phyloP scores from a whole-genome alignment of 2,797 vertebrate species.

The Melanotaenia boesemani region DNA sequence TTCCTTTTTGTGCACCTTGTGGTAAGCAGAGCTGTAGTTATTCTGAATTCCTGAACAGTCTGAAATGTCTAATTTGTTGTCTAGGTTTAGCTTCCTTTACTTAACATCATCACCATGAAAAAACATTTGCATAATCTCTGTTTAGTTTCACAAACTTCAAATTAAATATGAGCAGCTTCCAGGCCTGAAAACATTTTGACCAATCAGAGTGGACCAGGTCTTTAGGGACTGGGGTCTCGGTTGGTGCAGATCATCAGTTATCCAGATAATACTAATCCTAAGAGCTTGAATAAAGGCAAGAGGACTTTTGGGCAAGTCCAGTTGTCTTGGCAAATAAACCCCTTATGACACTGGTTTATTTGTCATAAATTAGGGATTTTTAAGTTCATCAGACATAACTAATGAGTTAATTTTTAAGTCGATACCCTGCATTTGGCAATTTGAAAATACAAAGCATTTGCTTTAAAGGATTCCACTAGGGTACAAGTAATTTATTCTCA shows the following conservation, averaged over 20 bases:
- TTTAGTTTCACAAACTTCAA: not conserved
- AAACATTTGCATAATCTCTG: not conserved
- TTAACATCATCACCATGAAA: not conserved
- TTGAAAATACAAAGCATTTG: constrained; percentile 7
- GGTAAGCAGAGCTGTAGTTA: no score
- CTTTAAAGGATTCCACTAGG: not conserved
- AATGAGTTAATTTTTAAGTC: not conserved
- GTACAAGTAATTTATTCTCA: not conserved
- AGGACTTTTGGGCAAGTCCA: no score
- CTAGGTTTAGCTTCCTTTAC: not conserved
- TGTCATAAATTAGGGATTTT: not conserved
- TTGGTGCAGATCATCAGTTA: no score
- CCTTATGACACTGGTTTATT: not conserved
- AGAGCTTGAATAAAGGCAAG: no score
- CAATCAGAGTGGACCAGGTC: no score
- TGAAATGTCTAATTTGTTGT: not conserved
- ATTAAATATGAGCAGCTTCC: not conserved
- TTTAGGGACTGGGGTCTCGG: no score
- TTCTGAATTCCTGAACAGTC: not conserved
- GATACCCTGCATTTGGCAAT: not conserved
- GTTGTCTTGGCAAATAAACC: no score
- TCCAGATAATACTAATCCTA: no score
- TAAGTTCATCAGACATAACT: not conserved
- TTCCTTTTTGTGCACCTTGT: no score
- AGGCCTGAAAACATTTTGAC: no score